Percentiles rank a stretch among this genome's conserved stretches.
Conservation (phyloP, 2,888 invertebrate species). For the Thumatha senex region DNA sequence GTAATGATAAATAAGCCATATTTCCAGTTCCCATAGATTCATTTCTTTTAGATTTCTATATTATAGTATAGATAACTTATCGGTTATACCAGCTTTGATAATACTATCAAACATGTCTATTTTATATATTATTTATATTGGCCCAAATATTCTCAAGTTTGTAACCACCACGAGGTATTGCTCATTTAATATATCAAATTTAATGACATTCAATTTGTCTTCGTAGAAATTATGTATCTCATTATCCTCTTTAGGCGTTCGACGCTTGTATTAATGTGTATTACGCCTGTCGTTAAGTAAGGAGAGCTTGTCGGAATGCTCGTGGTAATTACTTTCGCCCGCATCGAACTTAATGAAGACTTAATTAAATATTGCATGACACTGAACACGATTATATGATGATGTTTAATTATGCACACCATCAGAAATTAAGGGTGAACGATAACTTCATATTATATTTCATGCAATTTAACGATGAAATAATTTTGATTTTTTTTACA, state of each 20-base stretch:
- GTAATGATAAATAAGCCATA: too few relatives aligned
- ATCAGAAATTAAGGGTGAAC: neutral
- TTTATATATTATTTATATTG: neutral
- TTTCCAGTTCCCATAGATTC: too few relatives aligned
- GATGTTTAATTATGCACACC: slow-evolving; percentile 33
- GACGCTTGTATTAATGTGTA: slow-evolving; percentile 18
- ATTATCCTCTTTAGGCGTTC: slow-evolving; percentile 26
- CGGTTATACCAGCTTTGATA: too few relatives aligned
- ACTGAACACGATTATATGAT: slow-evolving; percentile 46
- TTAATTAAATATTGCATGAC: slow-evolving; percentile 63
- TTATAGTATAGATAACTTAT: too few relatives aligned
- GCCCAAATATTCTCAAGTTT: neutral
- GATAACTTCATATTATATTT: neutral
- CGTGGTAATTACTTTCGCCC: slow-evolving; percentile 56
- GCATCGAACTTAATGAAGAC: slow-evolving; percentile 58
- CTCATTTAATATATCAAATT: slow-evolving; percentile 12
- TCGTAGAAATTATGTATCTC: slow-evolving; percentile 24
- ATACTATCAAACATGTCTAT: too few relatives aligned
- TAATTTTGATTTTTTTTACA: slow-evolving; percentile 3
- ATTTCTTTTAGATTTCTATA: too few relatives aligned
- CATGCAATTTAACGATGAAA: neutral
- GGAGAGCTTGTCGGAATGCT: slow-evolving; percentile 50
- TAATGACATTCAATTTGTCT: slow-evolving; percentile 18
- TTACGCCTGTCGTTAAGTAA: slow-evolving; percentile 36
- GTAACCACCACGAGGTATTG: neutral